Evolutionary conservation across 2,113 vertebrate genomes (phyloP), one percentile per base, ranked within the genome.

Genomic region (Sylvilagus bachmani): DNA sequence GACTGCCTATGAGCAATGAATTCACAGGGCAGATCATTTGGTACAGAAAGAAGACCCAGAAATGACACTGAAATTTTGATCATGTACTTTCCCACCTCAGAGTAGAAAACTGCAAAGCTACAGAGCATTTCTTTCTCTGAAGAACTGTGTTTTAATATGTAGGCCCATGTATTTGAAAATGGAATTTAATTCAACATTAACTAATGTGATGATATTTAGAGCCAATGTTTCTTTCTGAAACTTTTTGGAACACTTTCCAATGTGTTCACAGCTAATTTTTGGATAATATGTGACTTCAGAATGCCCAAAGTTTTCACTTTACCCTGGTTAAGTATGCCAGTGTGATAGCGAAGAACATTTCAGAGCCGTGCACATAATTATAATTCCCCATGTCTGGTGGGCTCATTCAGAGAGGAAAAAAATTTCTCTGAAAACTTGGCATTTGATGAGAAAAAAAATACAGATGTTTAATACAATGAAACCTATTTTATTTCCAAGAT

Each of bases 401-500:
- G 49, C 51, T 95, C 89, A 86, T 67, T 91, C 85, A 93, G 61
- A 86, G 62, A 91, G 67, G 67, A 71, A 96, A 93, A 95, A 93
- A 91, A 81, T 25, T 44, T 61, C 80, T 94, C 51, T 73, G 69
- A 92, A 95, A 93, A 69, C 66, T 95, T 96, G 95, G 94, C 88
- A 94, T 94, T 96, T 96, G 82, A 84, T 90, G 81, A 95, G 92
- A 93, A 95, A 96, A 70, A 88, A 96, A 64, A 75, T 66, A 33
- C 74, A 92, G 90, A 64, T n/a, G 69, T 64, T 75, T 92, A 95
- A 89, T 95, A 97, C 97, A 97, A 95, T 95, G 95, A 94, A 93
- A 95, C 38, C 89, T 93, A 91, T 97, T 97, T 73, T 94, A 83
- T 97, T 96, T 93, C 90, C 75, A 92, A 90, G 78, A 96, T 95